Evolutionary conservation across 2,888 invertebrate species (phyloP), one percentile per base, ranked within the genome.

Genomic region (Macaria liturata): DNA sequence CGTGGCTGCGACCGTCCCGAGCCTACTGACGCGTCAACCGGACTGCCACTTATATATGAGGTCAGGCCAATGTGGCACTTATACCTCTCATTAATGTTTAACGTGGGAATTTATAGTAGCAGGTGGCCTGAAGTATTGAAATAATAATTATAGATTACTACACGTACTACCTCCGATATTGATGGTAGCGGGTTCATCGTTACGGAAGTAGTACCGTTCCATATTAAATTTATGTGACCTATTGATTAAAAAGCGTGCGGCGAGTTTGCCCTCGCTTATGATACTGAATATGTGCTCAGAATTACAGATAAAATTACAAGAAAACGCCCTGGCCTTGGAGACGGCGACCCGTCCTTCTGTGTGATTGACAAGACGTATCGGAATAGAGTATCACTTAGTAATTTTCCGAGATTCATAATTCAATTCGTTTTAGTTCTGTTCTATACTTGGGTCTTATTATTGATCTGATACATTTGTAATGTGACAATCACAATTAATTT

Each of bases 31-130:
- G 44, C n/a, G 4, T 31, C 4, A 3, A 46, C 4, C n/a, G 61
- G 37, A 9, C 51, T 31, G 57, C 51, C 9, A 49, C 46, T 46
- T 50, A 54, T 65, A 57, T 51, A 52, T 47, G 46, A 52, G 40
- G 49, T 46, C 57, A 31, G n/a, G 6, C 44, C 34, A 30, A 49
- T 40, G 54, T 37, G 34, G 31, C 37, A 6, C 45, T 42, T 32
- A 46, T 3, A 46, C 31, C 32, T 47, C 37, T 9, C 67, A 77
- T 85, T 73, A 79, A 81, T 76, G 68, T 85, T 86, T 83, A 66
- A 88, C 72, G 75, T 84, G 88, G 68, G 87, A 86, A 58, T 37
- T 8, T 32, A 20, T 30, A 85, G 47, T 39, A 45, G 34, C 34
- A 44, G 50, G 34, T 8, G 44, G 50, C 4, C 8, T 20, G 34